A percentile compares a stretch with the other conserved stretches of the same genome.
These are phyloP conservation scores for Varanus komodoensis DNA, from an alignment of 2,113 vertebrate genomes.

Conservation along the genomic window DNA sequence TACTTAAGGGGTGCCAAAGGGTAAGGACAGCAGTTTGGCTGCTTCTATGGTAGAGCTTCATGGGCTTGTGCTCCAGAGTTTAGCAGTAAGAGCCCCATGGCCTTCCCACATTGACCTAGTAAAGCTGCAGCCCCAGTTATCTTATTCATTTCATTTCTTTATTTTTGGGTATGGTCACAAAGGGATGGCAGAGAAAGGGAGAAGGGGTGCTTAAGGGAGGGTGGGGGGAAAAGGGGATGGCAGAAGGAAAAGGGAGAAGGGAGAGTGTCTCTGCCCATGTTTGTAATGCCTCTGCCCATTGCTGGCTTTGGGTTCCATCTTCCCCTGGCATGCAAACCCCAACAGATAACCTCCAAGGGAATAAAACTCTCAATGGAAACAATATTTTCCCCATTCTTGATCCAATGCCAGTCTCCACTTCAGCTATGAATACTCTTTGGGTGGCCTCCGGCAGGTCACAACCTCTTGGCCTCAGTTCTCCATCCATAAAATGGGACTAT, in stretches of 20 bases:
- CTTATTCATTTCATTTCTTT: no score
- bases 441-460: background rate
- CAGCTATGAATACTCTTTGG: background rate
- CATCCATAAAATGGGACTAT: slow-evolving; percentile 9
- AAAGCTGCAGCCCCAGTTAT: no score
- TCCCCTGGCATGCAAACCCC: background rate
- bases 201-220: background rate
- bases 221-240: background rate
- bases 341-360: background rate
- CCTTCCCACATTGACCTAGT: no score
- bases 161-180: no score
- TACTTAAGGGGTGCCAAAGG: no score
- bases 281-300: background rate
- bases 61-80: no score
- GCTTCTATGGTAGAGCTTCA: no score
- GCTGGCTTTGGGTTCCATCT: background rate
- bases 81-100: no score
- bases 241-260: background rate
- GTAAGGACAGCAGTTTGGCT: no score
- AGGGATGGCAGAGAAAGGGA: no score
- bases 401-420: background rate
- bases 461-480: background rate
- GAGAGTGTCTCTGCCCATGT: background rate
- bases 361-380: background rate
- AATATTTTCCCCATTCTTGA: background rate